Base-by-base conservation (phyloP, 2,888 invertebrate genomes). In the Asteroscopus sphinx region DNA sequence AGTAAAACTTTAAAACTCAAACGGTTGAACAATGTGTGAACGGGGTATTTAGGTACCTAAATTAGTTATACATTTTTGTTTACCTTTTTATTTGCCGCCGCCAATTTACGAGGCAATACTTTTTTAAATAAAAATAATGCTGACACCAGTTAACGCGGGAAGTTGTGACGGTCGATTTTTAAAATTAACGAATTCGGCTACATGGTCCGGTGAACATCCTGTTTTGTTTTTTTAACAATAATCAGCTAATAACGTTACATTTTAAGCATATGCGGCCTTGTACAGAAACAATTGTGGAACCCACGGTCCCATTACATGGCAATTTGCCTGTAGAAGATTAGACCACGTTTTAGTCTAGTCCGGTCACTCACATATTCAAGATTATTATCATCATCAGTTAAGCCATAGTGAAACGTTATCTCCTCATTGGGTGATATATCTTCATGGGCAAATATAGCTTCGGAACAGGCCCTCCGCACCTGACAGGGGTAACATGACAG, bases 361-460 rank as follows among this genome's bases (percentile, higher is more conserved):
- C 82, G 80, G 17, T 73, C 59, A 13, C 39, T 41, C 26, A 48
- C 55, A 52, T 48, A 51, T 11, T 57, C 48, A 44, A 44, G 2
- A 9, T 52, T 30, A 36, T 55, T 58, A 9, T 66, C 49, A 54
- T 57, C 61, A 68, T 71, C n/a, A n/a, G n/a, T 68, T 30, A 72
- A 68, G 39, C 96, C 96, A 90, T 98, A 98, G 83, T 97, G 95
- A 89, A 97, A 98, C 36, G 96, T 97, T 54, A 98, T 92, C 91
- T 98, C 98, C 69, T 96, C 95, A 21, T 93, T 90, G 2, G 92
- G 81, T 9, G 73, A 35, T 73, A 99, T 97, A 78, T 96, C 91
- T 53, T 85, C 81, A 47, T 86, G 87, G 3, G 98, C 95, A 91
- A 98, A 98, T 72, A 99, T 94, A 76, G 97, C 84, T 96, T 96